Base-by-base conservation (phyloP, 2,797 vertebrate genomes). In the Thalassophryne amazonica region DNA sequence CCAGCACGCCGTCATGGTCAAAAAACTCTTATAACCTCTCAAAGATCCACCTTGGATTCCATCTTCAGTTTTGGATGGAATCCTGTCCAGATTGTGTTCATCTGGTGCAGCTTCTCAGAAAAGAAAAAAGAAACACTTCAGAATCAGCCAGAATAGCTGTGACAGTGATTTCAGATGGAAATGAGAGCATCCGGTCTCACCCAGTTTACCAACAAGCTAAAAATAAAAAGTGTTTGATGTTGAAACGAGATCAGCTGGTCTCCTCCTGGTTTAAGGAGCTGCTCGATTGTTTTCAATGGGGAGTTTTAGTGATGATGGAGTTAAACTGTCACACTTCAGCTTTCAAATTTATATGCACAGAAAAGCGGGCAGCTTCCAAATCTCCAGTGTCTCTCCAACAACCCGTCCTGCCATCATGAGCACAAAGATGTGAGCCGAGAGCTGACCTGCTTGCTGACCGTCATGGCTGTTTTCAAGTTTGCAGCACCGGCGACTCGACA, bases 221-320 rank as follows among this genome's bases (percentile, higher is more conserved):
- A 79, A 84, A 84, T 78, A 80, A 62, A 60, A 42, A 0, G 18
- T 0, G 51, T 83, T 78, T 78, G 72, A 77, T 73, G 80, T 69
- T 72, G 74, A 78, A 85, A 80, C 65, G 67, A 53, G 80, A 85
- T 80, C 58, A 71, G 70, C 75, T 68, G 78, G 69, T 57, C 64
- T 50, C 41, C 9, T 1, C 14, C 39, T 11, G 60, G 56, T 71
- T 36, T 12, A 10, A 73, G 67, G 38, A 68, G 49, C 73, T 57
- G 34, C 48, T 30, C 40, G 40, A 71, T 49, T 54, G 30, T 18
- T 19, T 27, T n/a, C 24, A 33, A 49, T 36, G 21, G 7, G 31
- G 16, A 50, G 32, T 38, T 53, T 22, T 2, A 12, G 15, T 7
- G 30, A 17, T 32, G 47, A 73, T 50, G 53, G 48, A n/a, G n/a